phyloP scores from a whole-genome alignment of 2,113 vertebrate species.

The Zapus hudsonius region DNA sequence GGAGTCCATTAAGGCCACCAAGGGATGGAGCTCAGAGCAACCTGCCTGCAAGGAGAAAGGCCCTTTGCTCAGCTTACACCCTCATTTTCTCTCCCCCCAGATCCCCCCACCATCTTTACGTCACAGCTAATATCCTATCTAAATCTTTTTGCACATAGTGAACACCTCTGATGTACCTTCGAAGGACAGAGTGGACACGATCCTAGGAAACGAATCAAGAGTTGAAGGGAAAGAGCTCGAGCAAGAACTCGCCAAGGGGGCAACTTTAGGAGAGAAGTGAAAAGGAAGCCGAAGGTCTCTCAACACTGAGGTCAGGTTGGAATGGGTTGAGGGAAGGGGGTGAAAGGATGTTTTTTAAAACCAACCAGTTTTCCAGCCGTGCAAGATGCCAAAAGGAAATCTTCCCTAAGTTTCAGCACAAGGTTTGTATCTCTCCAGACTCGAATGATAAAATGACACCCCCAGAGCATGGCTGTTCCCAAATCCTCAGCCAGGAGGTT shows the following conservation, averaged over 20 bases:
- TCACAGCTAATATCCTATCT: neutral
- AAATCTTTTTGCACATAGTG: neutral
- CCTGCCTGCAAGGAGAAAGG: neutral
- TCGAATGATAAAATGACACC: conserved; percentile 56
- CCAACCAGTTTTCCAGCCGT: conserved; percentile 59
- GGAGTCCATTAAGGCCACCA: neutral
- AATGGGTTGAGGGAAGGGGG: conserved; percentile 8
- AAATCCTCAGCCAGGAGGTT: conserved; percentile 43
- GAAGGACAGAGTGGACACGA: conserved; percentile 10
- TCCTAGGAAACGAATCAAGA: conserved; percentile 7
- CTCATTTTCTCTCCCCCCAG: neutral
- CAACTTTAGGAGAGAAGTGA: neutral
- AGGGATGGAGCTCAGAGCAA: neutral
- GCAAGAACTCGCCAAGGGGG: neutral
- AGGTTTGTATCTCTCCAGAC: conserved; percentile 46
- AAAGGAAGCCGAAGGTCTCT: neutral
- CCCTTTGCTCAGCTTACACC: neutral
- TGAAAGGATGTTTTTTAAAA: conserved; percentile 59
- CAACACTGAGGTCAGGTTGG: conserved; percentile 29
- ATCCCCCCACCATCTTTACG: neutral
- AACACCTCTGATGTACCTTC: neutral
- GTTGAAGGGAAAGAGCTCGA: conserved; percentile 24
- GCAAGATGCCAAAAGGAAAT: conserved; percentile 57
- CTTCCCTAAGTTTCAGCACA: conserved; percentile 67
- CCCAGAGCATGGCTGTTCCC: conserved; percentile 49